Evolutionary conservation across 2,113 vertebrate species (phyloP), one percentile per base, ranked within the genome.

Genomic region (Ranitomeya imitator): DNA sequence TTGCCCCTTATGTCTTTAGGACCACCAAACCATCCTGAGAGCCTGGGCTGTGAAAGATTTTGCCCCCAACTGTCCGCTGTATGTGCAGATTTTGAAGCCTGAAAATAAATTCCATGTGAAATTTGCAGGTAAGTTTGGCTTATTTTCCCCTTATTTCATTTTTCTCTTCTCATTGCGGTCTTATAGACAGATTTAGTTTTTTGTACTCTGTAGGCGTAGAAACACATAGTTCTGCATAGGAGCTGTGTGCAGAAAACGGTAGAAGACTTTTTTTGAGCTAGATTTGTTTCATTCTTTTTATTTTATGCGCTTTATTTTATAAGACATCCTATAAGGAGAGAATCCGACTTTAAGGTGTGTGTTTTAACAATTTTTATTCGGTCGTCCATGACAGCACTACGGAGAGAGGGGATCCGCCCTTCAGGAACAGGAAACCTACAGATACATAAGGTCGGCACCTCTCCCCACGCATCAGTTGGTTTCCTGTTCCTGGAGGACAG

Each of bases 1-100:
- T 45, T 45, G 12, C 45, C 55, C 26, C n/a, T 79, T 59, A 18
- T 81, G 57, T 54, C 4, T 45, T 21, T 86, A 97, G 96, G 96
- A 97, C 90, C 95, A 97, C 89, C 96, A 97, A 90, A 97, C 96
- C 83, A 97, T 97, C 90, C 92, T 97, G 90, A 93, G 96, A 3
- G 96, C 96, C 89, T 97, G 96, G 96, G 96, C 96, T 0, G 96
- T 97, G 80, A 97, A 97, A 85, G 96, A 97, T 81, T 97, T 97
- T 5, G 96, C 96, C 85, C 96, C 96, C 0, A 95, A 95, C 85
- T 97, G 96, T 18, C 95, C 95, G 0, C 95, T 97, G 19, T 97
- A 96, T 0, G 96, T 97, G 80, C 96, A 97, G 94, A 97, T 97
- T 73, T 89, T 97, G 67, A 97, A 96, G 90, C 96, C 96, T 0